A percentile compares a stretch with the other conserved stretches of the same genome.
Conservation (phyloP, 35 echinoderm and acorn worm species). For the Apostichopus japonicus region DNA sequence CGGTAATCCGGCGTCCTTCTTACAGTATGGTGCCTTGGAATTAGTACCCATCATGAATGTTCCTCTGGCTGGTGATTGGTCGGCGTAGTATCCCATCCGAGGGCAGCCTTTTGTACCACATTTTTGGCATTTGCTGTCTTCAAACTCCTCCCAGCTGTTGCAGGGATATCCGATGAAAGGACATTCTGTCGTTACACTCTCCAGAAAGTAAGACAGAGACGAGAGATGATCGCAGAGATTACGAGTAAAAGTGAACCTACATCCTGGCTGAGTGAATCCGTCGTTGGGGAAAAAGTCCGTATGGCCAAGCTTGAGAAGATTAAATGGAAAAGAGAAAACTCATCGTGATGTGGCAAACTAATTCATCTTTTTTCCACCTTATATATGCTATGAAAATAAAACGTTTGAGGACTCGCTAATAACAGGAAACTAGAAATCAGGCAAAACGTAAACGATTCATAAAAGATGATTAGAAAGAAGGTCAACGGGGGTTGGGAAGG, state of each 20-base stretch:
- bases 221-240: constrained; percentile 67
- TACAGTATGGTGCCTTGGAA: constrained; percentile 50
- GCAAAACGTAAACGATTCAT: no score
- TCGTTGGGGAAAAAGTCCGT: constrained; percentile 74
- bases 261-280: constrained; percentile 59
- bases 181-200: constrained; percentile 58
- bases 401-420: no score
- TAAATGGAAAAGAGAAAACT: background rate
- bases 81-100: constrained; percentile 87
- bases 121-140: constrained; percentile 52
- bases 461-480: no score
- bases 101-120: constrained; percentile 62
- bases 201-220: constrained; percentile 56
- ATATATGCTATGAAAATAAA: no score
- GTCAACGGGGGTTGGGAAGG: no score
- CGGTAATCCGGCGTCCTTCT: background rate
- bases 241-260: constrained; percentile 3
- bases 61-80: constrained; percentile 59
- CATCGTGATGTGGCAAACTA: background rate
- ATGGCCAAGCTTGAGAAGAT: constrained; percentile 57
- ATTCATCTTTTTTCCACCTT: no score
- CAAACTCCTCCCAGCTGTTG: constrained; percentile 61
- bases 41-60: constrained; percentile 66
- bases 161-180: constrained; percentile 67
- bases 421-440: no score